phyloP scores from a whole-genome alignment of 2,888 invertebrate genomes.

The Aelia acuminata region DNA sequence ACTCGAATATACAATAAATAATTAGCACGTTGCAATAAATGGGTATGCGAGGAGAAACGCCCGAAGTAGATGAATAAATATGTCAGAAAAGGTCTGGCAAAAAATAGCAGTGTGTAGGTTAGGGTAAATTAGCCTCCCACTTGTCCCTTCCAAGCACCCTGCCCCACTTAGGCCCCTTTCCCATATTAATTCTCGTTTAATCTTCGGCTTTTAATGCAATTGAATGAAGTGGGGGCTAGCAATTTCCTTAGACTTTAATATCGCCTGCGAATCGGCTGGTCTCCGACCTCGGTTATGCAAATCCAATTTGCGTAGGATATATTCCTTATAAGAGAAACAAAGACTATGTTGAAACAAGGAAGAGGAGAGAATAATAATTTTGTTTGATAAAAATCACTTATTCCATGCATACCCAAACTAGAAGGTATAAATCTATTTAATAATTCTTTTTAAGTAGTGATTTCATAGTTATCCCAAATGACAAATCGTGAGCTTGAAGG shows the following conservation, averaged over 20 bases:
- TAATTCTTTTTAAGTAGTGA: too few species aligned
- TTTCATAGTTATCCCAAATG: too few species aligned
- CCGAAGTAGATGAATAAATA: neutral
- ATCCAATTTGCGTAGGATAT: slow-evolving; percentile 18
- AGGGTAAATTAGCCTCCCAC: slow-evolving; percentile 29
- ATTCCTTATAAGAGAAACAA: slow-evolving; percentile 37
- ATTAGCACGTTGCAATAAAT: neutral
- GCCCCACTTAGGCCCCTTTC: neutral
- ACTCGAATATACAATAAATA: neutral
- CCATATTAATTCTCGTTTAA: slow-evolving; percentile 27
- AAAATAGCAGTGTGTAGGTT: slow-evolving; percentile 35
- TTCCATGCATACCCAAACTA: neutral
- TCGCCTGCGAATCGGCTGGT: neutral
- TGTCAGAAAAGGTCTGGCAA: neutral
- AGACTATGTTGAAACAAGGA: neutral
- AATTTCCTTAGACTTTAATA: slow-evolving; percentile 1
- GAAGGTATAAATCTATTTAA: too few species aligned
- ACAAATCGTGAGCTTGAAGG: too few species aligned
- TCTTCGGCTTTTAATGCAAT: slow-evolving; percentile 27
- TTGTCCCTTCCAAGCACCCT: neutral
- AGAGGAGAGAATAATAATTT: neutral
- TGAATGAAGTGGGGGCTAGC: neutral
- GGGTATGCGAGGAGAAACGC: neutral
- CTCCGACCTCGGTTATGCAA: slow-evolving; percentile 14
- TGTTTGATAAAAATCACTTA: neutral